A percentile compares a stretch with the other conserved stretches of the same genome.
These are phyloP conservation scores for Leptinotarsa texana DNA, from an alignment of 1,140 invertebrate genomes.

Conservation along the genomic window DNA sequence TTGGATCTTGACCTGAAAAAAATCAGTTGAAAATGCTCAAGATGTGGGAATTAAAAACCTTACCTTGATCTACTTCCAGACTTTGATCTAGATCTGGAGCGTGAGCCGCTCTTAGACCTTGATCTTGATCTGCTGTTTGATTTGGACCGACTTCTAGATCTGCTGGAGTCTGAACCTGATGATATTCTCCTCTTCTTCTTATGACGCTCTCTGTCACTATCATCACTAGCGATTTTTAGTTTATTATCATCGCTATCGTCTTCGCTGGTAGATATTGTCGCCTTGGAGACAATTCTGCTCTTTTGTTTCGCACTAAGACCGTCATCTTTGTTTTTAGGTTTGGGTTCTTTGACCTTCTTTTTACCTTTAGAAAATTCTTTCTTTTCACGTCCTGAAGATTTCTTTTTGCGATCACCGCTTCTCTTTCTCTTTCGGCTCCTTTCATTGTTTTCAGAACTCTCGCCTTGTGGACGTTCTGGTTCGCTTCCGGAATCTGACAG, in stretches of 20 bases:
- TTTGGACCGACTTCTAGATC: constrained; percentile 45
- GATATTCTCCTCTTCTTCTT: constrained; percentile 56
- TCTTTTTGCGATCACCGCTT: constrained; percentile 53
- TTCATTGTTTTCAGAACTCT: constrained; percentile 55
- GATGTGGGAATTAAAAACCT: background rate
- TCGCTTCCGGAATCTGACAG: constrained; percentile 71
- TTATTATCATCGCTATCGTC: constrained; percentile 81
- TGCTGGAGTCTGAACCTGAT: constrained; percentile 56
- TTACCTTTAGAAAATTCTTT: constrained; percentile 53
- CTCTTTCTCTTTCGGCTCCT: constrained; percentile 56
- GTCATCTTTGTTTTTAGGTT: constrained; percentile 59
- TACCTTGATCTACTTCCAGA: constrained; percentile 13
- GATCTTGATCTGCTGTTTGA: constrained; percentile 27
- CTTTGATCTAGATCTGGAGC: constrained; percentile 11
- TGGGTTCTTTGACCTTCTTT: constrained; percentile 54
- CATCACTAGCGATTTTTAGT: constrained; percentile 57
- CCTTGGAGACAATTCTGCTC: constrained; percentile 89
- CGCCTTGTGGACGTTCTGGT: constrained; percentile 56
- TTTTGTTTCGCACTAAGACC: constrained; percentile 82
- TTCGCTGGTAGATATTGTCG: constrained; percentile 92
- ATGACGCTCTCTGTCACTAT: constrained; percentile 63
- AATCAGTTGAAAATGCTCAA: background rate
- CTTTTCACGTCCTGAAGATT: constrained; percentile 51
- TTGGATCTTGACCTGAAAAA: constrained; percentile 21
- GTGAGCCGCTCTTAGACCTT: constrained; percentile 22